phyloP scores from a whole-genome alignment of 2,797 vertebrate genomes.

The Lagocephalus sceleratus region DNA sequence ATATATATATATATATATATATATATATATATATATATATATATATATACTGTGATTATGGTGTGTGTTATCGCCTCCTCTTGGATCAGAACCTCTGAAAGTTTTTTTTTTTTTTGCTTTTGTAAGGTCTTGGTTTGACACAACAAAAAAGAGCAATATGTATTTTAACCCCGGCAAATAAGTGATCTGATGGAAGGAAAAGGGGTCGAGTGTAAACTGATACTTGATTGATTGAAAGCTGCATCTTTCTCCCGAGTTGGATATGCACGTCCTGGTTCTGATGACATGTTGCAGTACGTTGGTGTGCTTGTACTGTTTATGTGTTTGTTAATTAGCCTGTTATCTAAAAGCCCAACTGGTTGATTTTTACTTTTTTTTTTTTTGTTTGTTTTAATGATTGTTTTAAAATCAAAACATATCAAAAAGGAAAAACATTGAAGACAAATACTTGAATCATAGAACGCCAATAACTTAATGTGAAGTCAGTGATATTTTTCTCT shows the following conservation, averaged over 20 bases:
- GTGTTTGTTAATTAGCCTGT: slow-evolving; percentile 50
- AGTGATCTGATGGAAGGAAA: slow-evolving; percentile 64
- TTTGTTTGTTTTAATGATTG: too few relatives aligned
- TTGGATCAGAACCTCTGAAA: slow-evolving; percentile 67
- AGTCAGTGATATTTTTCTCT: slow-evolving; percentile 70
- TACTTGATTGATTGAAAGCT: slow-evolving; percentile 66
- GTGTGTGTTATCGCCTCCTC: slow-evolving; percentile 63
- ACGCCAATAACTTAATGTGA: slow-evolving; percentile 95
- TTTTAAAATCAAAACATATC: slow-evolving; percentile 75
- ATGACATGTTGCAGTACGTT: slow-evolving; percentile 54
- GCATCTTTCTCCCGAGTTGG: slow-evolving; percentile 64
- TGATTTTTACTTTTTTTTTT: slow-evolving; percentile 11
- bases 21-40: too few relatives aligned
- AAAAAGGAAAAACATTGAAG: slow-evolving; percentile 84
- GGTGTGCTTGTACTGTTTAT: slow-evolving; percentile 61
- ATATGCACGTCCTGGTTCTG: slow-evolving; percentile 83
- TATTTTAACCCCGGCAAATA: slow-evolving; percentile 63
- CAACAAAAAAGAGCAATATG: slow-evolving; percentile 77
- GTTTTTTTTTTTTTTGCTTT: slow-evolving; percentile 49
- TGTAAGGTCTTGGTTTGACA: slow-evolving; percentile 59
- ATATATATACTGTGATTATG: slow-evolving; percentile 43
- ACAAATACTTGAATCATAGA: slow-evolving; percentile 96
- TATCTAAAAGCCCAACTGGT: slow-evolving; percentile 61
- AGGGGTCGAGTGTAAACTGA: slow-evolving; percentile 60
- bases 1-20: slow-evolving; percentile 38